Evolutionary conservation across 1,140 invertebrate species (phyloP), one percentile per base, ranked within the genome.

Genomic region (Bombus waltoni): DNA sequence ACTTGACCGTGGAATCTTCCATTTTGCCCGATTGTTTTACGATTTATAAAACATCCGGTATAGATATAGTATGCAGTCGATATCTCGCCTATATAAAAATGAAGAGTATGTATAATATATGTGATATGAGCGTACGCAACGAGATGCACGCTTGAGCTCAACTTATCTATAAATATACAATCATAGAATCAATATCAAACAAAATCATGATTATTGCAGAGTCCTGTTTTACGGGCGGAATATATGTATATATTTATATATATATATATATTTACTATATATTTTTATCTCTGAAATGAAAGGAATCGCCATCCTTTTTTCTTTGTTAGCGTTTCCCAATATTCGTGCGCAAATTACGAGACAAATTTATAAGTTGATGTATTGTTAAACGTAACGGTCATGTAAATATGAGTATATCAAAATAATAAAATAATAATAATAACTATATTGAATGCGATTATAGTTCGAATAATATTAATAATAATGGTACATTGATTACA

Each of bases 111-210:
- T 71, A 88, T 87, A 89, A 78, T 83, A 32, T 66, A 88, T 84
- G 84, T 70, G 87, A 87, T 72, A 88, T 79, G 32, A 88, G 89
- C 87, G 89, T 86, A 89, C 92, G 86, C 66, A 88, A 88, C 73
- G 84, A 66, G 82, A 88, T 91, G 73, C 87, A 88, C 86, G 86
- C 87, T 88, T 91, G 89, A 92, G 91, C 87, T 90, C 91, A 89
- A 91, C 89, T 91, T 89, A 92, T 92, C 80, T 91, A 92, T 92
- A 91, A 91, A 87, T 92, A 89, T 93, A 92, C 89, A 92, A 71
- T 83, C 83, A 91, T 93, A 92, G 89, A 93, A 91, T 93, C 80
- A 92, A 94, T 92, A 91, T 92, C 88, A 93, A 94, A 94, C 89
- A 92, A 91, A 94, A 93, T 92, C 91, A 87, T 83, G 82, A 89